A percentile compares a stretch with the other conserved stretches of the same genome.
Evolutionary conservation across 2,888 invertebrate species (phyloP).

Genomic region (Portevinia maculata): DNA sequence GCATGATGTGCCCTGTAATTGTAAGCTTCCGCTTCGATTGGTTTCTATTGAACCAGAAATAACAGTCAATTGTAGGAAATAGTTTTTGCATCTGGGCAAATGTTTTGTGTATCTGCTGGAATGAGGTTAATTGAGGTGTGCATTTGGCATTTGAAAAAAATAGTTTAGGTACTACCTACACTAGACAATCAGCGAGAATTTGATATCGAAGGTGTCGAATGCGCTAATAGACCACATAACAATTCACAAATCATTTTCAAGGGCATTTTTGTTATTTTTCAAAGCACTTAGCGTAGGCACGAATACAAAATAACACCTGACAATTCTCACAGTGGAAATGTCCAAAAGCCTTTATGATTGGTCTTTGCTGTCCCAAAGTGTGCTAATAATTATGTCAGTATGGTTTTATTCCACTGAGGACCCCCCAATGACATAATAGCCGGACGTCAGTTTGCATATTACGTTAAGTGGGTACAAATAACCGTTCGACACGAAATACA

Average conservation of each 20-base stretch:
- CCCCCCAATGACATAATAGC: no score
- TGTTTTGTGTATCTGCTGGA: constrained; percentile 8
- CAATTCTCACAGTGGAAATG: constrained; percentile 12
- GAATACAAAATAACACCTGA: not conserved
- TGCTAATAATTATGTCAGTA: constrained; percentile 2
- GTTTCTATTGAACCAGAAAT: constrained; percentile 74
- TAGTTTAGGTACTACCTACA: no score
- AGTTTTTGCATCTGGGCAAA: constrained; percentile 48
- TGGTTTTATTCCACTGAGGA: not conserved
- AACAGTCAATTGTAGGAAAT: constrained; percentile 56
- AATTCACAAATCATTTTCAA: constrained; percentile 11
- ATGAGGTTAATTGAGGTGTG: constrained; percentile 66
- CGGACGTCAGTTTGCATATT: no score
- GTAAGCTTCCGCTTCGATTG: constrained; percentile 73
- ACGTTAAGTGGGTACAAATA: not conserved
- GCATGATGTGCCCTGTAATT: constrained; percentile 73
- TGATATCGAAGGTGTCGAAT: constrained; percentile 3
- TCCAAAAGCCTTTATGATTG: not conserved
- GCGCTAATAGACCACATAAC: constrained; percentile 6
- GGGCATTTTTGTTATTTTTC: constrained; percentile 1
- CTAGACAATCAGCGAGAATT: not conserved
- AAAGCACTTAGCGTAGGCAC: constrained; percentile 8
- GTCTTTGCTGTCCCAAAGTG: constrained; percentile 2
- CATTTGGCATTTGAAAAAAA: constrained; percentile 44
- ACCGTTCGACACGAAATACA: not conserved